phyloP scores from a whole-genome alignment of 2,113 vertebrate genomes.

The Numida meleagris region DNA sequence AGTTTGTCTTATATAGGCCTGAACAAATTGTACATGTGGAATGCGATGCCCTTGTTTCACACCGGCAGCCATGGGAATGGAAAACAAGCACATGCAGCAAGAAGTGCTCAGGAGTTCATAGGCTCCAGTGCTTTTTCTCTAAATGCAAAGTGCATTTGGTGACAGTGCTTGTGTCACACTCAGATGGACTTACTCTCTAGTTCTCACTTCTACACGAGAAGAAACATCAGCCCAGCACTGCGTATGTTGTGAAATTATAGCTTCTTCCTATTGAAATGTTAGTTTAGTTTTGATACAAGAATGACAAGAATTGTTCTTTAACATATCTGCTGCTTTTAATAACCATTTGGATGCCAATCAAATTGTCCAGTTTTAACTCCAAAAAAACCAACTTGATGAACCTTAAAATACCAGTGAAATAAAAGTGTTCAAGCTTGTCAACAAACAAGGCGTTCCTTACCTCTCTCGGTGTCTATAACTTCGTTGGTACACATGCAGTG shows the following conservation, averaged over 20 bases:
- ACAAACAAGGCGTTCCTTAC: neutral
- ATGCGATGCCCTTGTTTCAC: neutral
- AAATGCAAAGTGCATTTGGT: neutral
- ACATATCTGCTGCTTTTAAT: neutral
- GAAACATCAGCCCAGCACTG: neutral
- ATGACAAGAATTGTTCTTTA: neutral
- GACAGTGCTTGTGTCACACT: neutral
- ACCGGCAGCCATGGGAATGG: neutral
- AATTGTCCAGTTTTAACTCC: neutral
- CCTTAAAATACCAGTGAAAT: neutral
- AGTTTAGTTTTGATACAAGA: neutral
- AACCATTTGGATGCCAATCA: neutral
- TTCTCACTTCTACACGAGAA: neutral
- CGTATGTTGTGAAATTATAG: neutral
- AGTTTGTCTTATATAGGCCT: neutral
- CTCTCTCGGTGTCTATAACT: neutral
- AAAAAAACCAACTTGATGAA: neutral
- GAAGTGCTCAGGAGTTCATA: neutral
- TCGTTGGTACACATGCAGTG: neutral
- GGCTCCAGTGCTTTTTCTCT: neutral
- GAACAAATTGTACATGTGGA: neutral
- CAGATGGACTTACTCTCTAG: neutral
- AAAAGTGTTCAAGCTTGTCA: neutral
- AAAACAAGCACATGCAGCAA: rapidly evolving
- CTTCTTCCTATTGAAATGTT: neutral